Base-by-base conservation (phyloP, 1,140 invertebrate genomes). In the Oreohelix idahoensis region DNA sequence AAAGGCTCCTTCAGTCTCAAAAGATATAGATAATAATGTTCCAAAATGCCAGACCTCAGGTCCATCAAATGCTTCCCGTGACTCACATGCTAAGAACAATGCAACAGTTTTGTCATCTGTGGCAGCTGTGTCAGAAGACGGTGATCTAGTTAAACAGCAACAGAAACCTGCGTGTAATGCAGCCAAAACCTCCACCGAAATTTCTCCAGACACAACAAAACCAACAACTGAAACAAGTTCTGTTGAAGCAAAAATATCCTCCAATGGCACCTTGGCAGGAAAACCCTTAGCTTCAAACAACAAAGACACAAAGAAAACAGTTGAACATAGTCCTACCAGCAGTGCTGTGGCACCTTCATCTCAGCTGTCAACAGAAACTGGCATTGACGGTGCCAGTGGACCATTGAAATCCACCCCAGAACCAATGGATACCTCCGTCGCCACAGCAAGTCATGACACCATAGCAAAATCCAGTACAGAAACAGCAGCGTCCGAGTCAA, bases 401-500 rank as follows among this genome's bases (percentile, higher is more conserved):
- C 10, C 20, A 38, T 2, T 32, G 0, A 66, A 63, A n/a, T 35
- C 77, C 1, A 35, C 75, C 1, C 45, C 51, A 32, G 58, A 79
- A 53, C 36, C 79, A 70, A 71, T 81, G 79, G 79, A 81, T 2
- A 35, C 42, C 15, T 23, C 38, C 2, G 69, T 11, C 39, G 23
- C 63, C 17, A 23, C n/a, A 26, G 29, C 49, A 36, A 32, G 42
- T 53, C 49, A n/a, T 4, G 45, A 29, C 45, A 29, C 75, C 42
- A 53, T 45, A 51, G 74, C 49, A 4, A 35, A 35, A 1, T 10
- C 11, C 63, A 29, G 20, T 32, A 8, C 29, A 32, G 63, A 32
- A 66, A 29, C 63, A 11, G 11, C 63, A 66, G n/a, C 63, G 32
- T 29, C 63, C 8, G 10, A 58, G 53, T 45, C 42, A 45, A 45